Conservation (phyloP, 2,797 vertebrate genomes). For the Schizothorax lantsangensis region DNA sequence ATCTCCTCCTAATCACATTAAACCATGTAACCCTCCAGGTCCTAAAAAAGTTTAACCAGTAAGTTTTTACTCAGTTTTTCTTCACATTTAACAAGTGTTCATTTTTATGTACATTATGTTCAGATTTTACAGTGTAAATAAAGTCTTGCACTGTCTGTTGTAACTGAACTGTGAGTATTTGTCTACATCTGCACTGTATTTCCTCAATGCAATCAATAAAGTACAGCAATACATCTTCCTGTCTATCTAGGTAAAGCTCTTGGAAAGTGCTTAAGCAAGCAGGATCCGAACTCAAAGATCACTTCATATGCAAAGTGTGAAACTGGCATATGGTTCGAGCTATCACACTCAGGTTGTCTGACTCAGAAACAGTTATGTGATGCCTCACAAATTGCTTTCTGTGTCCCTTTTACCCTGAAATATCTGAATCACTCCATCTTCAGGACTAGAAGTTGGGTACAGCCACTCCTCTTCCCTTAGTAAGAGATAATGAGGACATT, state of each 20-base stretch:
- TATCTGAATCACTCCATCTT: constrained; percentile 20
- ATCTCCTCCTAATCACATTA: neutral
- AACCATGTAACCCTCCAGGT: neutral
- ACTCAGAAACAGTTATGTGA: constrained; percentile 36
- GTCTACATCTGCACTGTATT: neutral
- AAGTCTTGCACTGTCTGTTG: neutral
- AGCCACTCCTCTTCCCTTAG: constrained; percentile 20
- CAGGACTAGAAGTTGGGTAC: constrained; percentile 2
- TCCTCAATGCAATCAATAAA: constrained; percentile 32
- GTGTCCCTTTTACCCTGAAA: constrained; percentile 26
- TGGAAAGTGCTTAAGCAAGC: constrained; percentile 42
- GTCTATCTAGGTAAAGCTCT: constrained; percentile 38
- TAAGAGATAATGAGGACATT: constrained; percentile 70
- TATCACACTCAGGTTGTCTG: constrained; percentile 22
- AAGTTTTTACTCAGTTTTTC: neutral
- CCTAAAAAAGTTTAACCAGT: neutral
- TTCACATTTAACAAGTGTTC: neutral
- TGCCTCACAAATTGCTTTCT: constrained; percentile 44
- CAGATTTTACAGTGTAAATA: constrained; percentile 10
- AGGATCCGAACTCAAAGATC: constrained; percentile 14
- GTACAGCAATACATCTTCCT: constrained; percentile 30
- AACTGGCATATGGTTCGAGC: constrained; percentile 25
- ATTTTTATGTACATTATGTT: neutral
- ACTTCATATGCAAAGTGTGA: constrained; percentile 34
- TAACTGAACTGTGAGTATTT: neutral